Base-by-base conservation (phyloP, 2,113 vertebrate species). In the Calidris pugnax region DNA sequence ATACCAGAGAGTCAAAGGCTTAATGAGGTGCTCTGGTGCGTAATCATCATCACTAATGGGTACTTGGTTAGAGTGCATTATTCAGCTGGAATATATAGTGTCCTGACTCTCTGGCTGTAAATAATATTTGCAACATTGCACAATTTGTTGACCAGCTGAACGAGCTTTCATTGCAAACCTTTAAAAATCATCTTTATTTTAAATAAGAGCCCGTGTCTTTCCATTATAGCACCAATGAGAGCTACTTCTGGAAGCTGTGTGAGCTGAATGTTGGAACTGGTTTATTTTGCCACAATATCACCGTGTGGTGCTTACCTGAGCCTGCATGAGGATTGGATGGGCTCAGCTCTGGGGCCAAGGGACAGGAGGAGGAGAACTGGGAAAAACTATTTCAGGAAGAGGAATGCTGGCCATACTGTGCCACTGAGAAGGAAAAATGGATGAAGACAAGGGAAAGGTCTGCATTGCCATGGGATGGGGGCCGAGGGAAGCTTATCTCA, bases 41-140 rank as follows among this genome's bases (percentile, higher is more conserved):
- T 93, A 94, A 96, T 97, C 93, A 76, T 83, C 84, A 57, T 60
- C 88, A 30, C 62, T 95, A 97, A 91, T 92, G 94, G 95, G 87
- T 85, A 53, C 88, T 96, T 90, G 87, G 84, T 95, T 57, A 32
- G 68, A 74, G 85, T 62, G 84, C 41, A n/a, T 93, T 92, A 82
- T 91, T 94, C 93, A 88, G 80, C 78, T 27, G 39, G 92, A 85
- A 89, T 92, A 2, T 86, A 89, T 55, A 55, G 68, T 3, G 9
- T 82, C 83, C 85, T 72, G 76, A 7, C 79, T 75, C 72, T 59
- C 66, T 55, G 79, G 32, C 60, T 90, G 81, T 77, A 94, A 94
- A 55, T 75, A 94, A 60, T 60, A 63, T 55, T 90, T 94, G 88
- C 37, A 60, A 15, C 60, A 23, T 50, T 53, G 68, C 87, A 47